phyloP scores from a whole-genome alignment of 2,113 vertebrate genomes.

The Vulpes ferrilata region DNA sequence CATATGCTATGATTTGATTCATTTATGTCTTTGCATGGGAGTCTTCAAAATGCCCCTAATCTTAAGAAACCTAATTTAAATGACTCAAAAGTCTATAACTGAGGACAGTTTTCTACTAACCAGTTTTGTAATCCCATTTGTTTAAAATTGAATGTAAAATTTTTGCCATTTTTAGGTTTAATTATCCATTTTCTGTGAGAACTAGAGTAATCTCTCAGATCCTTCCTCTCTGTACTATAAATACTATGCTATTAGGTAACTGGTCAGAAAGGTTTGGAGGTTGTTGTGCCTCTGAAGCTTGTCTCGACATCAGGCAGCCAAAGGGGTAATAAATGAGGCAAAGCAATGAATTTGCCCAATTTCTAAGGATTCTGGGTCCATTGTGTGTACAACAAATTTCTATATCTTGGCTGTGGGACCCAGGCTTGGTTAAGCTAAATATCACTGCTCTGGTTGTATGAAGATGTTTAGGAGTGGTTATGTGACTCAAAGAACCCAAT shows the following conservation, averaged over 20 bases:
- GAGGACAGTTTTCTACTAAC: background rate
- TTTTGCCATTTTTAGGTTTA: background rate
- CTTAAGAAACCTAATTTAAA: background rate
- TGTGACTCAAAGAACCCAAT: background rate
- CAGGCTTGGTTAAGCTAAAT: background rate
- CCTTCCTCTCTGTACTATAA: background rate
- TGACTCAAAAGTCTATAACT: background rate
- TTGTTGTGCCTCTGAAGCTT: background rate
- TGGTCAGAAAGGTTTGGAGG: background rate
- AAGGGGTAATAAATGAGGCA: background rate
- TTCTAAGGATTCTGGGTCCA: background rate
- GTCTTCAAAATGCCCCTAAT: background rate
- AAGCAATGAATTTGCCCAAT: background rate
- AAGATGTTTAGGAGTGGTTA: background rate
- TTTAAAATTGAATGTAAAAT: constrained; percentile 11
- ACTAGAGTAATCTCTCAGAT: background rate
- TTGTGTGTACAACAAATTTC: background rate
- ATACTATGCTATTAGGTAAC: background rate
- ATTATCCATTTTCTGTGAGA: background rate
- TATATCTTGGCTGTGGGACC: background rate
- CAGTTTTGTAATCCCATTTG: background rate
- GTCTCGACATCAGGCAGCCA: background rate
- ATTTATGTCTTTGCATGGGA: background rate
- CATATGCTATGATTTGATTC: background rate
- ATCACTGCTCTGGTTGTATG: background rate